These are phyloP conservation scores for Acrocera orbiculus DNA, from an alignment of 2,888 invertebrate species.

Conservation along the genomic window DNA sequence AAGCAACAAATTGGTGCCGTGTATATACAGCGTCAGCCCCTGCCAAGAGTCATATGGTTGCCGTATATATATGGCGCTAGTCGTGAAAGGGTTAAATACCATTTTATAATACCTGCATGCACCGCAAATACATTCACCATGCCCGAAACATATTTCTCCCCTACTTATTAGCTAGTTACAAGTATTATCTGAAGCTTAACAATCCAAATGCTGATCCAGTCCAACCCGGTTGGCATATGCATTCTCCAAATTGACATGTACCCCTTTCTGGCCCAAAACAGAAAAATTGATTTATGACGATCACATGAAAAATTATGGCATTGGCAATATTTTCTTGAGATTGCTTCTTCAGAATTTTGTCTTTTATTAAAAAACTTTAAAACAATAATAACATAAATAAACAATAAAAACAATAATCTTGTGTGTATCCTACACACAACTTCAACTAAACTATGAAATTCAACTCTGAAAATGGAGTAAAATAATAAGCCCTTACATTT, in stretches of 20 bases:
- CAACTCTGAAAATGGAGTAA: no score
- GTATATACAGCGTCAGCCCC: no score
- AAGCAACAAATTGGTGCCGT: no score
- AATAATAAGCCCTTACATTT: no score
- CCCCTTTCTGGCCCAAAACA: slow-evolving; percentile 74
- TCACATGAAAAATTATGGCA: slow-evolving; percentile 95
- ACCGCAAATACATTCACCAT: slow-evolving; percentile 85
- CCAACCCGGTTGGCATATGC: slow-evolving; percentile 66
- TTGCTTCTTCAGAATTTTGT: slow-evolving; percentile 45
- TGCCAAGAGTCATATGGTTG: no score
- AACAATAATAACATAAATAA: slow-evolving; percentile 78
- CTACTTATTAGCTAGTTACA: slow-evolving; percentile 52
- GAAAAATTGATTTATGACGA: slow-evolving; percentile 54
- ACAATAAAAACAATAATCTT: slow-evolving; percentile 76
- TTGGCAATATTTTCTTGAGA: slow-evolving; percentile 67
- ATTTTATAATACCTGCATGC: slow-evolving; percentile 53
- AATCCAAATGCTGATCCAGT: slow-evolving; percentile 71
- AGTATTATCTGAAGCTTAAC: slow-evolving; percentile 52
- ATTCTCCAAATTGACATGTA: slow-evolving; percentile 73
- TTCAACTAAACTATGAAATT: no score
- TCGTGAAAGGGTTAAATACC: no score
- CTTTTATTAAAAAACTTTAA: slow-evolving; percentile 53
- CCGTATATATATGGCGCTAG: no score
- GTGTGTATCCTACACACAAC: slow-evolving; percentile 59
- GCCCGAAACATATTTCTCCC: slow-evolving; percentile 51